Base-by-base conservation (phyloP, 2,888 invertebrate genomes). In the Glomeris marginata region DNA sequence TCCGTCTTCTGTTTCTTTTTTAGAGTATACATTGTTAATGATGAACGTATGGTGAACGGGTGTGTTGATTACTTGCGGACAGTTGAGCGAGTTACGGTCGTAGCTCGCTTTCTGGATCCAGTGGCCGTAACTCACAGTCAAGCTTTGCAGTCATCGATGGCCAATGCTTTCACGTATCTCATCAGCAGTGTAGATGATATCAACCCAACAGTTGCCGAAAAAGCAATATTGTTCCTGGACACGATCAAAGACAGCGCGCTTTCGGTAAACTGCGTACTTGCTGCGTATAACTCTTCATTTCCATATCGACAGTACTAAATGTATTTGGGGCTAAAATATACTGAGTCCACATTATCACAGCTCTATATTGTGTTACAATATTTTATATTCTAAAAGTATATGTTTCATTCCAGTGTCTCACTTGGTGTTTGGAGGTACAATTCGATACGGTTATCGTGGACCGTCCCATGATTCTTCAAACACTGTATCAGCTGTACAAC, bases 401-500 rank as follows among this genome's bases (percentile, higher is more conserved):
- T 3, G 28, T 28, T 28, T 22, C 40, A 11, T 66, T 64, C 38
- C 69, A 87, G 82, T 78, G 88, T 51, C 73, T 94, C 55, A 78
- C 91, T 49, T 80, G 84, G 74, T 97, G 97, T 67, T 71, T 98
- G 70, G 97, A 98, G 73, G 85, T 88, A 1, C 97, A 98, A 72
- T 98, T 98, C 71, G 98, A 98, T 72, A 77, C 86, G 53, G 92
- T 97, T 55, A 91, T 95, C 53, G 82, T 88, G 52, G 98, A 98
- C 69, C 77, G 98, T 38, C 92, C 95, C 1, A 85, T 97, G 77
- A 87, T 99, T 33, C 75, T 99, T 38, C 92, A 95, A 66, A 86
- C 90, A 1, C 76, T 98, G 48, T 90, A 91, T 66, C 88, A 95
- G 65, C 75, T 99, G 5, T 88, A 92, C 65, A 92, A 91, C 65